Evolutionary conservation across 1,140 invertebrate genomes (phyloP).

Genomic region (Dendrolimus kikuchii): DNA sequence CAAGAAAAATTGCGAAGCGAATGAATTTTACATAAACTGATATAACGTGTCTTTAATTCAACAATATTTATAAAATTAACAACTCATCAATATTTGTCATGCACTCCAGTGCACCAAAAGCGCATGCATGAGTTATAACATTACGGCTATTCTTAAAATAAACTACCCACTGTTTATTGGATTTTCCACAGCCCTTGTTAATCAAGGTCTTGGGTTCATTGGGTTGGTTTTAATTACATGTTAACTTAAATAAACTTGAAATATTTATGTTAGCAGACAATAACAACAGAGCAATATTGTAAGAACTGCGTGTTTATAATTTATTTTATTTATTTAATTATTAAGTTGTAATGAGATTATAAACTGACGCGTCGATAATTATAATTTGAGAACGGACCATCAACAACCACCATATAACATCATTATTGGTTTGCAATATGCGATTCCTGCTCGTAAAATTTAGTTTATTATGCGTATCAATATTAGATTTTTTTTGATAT

Average conservation of each 20-base stretch:
- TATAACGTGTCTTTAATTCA: background rate
- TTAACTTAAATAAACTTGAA: background rate
- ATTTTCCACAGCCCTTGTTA: conserved; percentile 24
- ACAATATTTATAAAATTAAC: conserved; percentile 7
- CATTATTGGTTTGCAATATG: no score
- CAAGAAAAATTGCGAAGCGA: background rate
- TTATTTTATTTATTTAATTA: no score
- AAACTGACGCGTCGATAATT: no score
- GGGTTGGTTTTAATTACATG: background rate
- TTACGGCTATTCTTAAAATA: conserved; percentile 30
- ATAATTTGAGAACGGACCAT: no score
- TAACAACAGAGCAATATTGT: no score
- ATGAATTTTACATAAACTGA: no score
- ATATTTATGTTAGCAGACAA: background rate
- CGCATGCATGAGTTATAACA: conserved; percentile 16
- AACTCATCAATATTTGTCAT: conserved; percentile 14
- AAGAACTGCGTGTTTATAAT: no score
- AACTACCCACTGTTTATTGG: conserved; percentile 12
- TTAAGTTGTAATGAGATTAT: no score
- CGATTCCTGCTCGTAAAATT: no score
- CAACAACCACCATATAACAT: no score
- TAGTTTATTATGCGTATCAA: no score
- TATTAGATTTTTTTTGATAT: no score
- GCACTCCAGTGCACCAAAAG: conserved; percentile 25
- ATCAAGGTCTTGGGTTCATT: conserved; percentile 20